Conservation (phyloP, 1,140 invertebrate genomes). For the Ceratosolen solmsi region DNA sequence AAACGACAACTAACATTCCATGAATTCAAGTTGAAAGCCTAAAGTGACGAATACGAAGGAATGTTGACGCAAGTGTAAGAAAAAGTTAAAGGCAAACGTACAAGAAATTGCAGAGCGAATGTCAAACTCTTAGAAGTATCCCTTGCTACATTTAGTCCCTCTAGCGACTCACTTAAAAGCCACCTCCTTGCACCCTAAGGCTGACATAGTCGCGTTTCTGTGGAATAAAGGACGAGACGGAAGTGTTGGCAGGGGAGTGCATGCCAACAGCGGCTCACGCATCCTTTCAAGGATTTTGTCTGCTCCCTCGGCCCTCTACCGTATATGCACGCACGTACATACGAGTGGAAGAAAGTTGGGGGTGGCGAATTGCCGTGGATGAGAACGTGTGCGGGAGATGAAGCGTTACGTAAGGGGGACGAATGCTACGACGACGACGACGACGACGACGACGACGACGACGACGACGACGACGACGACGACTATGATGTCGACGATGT, state of each 20-base stretch:
- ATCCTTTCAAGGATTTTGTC: constrained; percentile 56
- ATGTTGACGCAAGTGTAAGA: too few species aligned
- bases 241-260: constrained; percentile 55
- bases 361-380: constrained; percentile 56
- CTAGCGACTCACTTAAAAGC: constrained; percentile 58
- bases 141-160: constrained; percentile 10
- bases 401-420: not conserved
- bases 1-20: too few species aligned
- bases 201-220: constrained; percentile 51
- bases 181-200: constrained; percentile 56
- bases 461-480: constrained; percentile 53
- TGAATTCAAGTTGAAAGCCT: too few species aligned
- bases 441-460: constrained; percentile 49
- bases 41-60: too few species aligned
- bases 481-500: constrained; percentile 56
- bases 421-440: constrained; percentile 55
- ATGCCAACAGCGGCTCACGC: constrained; percentile 55
- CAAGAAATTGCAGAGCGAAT: too few species aligned
- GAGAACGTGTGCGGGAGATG: constrained; percentile 57
- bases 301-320: constrained; percentile 10
- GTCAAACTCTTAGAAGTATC: too few species aligned
- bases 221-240: constrained; percentile 27
- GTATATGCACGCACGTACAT: constrained; percentile 48
- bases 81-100: too few species aligned
- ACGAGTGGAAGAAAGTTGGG: not conserved